phyloP scores from a whole-genome alignment of 2,888 invertebrate species.

The Melieria picta region DNA sequence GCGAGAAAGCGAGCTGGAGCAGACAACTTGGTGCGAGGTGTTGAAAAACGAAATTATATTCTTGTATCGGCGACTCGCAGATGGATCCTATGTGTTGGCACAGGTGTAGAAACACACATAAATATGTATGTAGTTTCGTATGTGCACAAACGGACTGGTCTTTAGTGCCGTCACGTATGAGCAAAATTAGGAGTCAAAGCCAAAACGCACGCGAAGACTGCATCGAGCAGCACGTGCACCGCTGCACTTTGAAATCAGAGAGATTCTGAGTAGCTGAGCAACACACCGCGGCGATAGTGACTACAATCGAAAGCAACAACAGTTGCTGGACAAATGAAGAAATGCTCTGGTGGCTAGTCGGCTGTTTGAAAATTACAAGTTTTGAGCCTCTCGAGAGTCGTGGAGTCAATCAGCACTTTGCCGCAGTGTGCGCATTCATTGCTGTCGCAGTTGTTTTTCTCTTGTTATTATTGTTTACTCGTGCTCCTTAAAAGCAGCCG shows the following conservation, averaged over 20 bases:
- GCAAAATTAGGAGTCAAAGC: neutral
- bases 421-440: neutral
- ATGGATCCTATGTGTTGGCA: constrained; percentile 62
- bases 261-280: neutral
- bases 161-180: neutral
- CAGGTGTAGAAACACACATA: constrained; percentile 35
- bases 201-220: neutral
- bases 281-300: neutral
- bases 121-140: constrained; percentile 34
- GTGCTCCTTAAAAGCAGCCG: constrained; percentile 44
- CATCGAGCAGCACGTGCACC: too few species aligned
- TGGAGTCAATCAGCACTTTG: constrained; percentile 19
- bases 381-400: constrained; percentile 27
- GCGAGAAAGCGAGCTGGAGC: constrained; percentile 54
- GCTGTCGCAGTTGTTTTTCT: neutral
- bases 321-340: neutral
- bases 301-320: neutral
- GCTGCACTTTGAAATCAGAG: neutral
- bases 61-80: constrained; percentile 61
- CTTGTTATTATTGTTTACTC: constrained; percentile 4
- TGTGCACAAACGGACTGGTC: constrained; percentile 36
- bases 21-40: constrained; percentile 60
- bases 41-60: constrained; percentile 65
- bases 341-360: neutral
- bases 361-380: constrained; percentile 17